phyloP scores from a whole-genome alignment of 1,140 invertebrate genomes.

The Habropoda laboriosa region DNA sequence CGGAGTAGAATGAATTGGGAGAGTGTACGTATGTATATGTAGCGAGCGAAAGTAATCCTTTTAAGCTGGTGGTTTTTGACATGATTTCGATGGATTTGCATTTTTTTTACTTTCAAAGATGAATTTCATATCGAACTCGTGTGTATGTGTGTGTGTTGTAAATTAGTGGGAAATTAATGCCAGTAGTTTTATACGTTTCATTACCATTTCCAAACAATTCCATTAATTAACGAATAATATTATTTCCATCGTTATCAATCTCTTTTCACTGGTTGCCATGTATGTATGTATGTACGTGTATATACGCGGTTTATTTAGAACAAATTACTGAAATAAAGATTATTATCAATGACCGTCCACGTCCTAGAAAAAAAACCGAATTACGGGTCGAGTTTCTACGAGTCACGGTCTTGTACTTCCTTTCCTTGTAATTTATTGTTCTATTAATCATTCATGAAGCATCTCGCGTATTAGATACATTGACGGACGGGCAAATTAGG shows the following conservation, averaged over 20 bases:
- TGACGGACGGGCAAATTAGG: neutral
- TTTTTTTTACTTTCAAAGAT: neutral
- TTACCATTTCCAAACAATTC: neutral
- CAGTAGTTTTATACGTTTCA: too few species aligned
- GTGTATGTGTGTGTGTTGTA: too few species aligned
- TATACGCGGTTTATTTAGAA: slow-evolving; percentile 24
- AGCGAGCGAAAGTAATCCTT: slow-evolving; percentile 18
- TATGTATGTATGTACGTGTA: too few species aligned
- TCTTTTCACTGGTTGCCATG: neutral
- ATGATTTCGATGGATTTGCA: neutral
- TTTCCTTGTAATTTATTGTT: slow-evolving; percentile 45
- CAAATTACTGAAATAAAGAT: slow-evolving; percentile 29
- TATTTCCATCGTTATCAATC: too few species aligned
- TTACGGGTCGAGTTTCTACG: slow-evolving; percentile 37
- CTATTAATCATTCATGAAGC: slow-evolving; percentile 55
- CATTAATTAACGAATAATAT: neutral
- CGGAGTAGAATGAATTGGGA: neutral
- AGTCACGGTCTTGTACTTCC: slow-evolving; percentile 47
- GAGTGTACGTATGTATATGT: too few species aligned
- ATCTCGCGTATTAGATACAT: neutral
- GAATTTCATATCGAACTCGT: neutral
- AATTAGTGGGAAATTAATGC: too few species aligned
- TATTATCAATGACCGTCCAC: slow-evolving; percentile 22
- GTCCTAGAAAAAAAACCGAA: slow-evolving; percentile 39
- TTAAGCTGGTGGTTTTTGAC: neutral